phyloP scores from a whole-genome alignment of 2,888 invertebrate genomes.

The Oxyteleia sp. region DNA sequence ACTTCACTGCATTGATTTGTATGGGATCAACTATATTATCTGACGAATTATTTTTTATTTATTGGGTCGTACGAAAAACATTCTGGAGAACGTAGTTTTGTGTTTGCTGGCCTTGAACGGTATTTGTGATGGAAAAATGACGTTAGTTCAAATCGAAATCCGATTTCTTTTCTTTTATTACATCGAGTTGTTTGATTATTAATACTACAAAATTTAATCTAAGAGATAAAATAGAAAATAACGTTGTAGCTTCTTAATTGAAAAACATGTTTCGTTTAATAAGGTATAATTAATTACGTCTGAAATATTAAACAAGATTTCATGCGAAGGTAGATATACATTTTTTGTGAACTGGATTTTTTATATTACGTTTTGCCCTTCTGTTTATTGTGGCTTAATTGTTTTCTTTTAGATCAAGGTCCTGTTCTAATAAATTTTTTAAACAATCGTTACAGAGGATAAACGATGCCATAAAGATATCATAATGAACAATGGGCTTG shows the following conservation, averaged over 20 bases:
- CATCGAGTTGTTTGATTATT: background rate
- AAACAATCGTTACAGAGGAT: background rate
- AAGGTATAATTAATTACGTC: no score
- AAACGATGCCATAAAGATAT: constrained; percentile 16
- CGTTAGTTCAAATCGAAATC: constrained; percentile 8
- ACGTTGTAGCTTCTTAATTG: no score
- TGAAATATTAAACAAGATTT: no score
- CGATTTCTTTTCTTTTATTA: background rate
- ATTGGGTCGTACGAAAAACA: constrained; percentile 7
- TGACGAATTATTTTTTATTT: constrained; percentile 4
- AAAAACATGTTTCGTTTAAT: no score
- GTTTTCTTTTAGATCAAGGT: background rate
- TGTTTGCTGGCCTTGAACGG: constrained; percentile 16
- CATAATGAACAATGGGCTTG: constrained; percentile 21
- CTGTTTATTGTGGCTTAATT: background rate
- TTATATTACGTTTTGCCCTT: background rate
- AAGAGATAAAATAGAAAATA: background rate
- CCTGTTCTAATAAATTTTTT: background rate
- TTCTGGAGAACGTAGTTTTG: constrained; percentile 7
- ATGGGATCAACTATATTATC: no score
- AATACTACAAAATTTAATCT: background rate
- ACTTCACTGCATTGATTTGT: no score
- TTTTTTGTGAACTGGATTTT: background rate
- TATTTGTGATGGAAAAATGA: constrained; percentile 13
- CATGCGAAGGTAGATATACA: no score